Conservation (phyloP, 2,113 vertebrate species). For the Chiloscyllium plagiosum region DNA sequence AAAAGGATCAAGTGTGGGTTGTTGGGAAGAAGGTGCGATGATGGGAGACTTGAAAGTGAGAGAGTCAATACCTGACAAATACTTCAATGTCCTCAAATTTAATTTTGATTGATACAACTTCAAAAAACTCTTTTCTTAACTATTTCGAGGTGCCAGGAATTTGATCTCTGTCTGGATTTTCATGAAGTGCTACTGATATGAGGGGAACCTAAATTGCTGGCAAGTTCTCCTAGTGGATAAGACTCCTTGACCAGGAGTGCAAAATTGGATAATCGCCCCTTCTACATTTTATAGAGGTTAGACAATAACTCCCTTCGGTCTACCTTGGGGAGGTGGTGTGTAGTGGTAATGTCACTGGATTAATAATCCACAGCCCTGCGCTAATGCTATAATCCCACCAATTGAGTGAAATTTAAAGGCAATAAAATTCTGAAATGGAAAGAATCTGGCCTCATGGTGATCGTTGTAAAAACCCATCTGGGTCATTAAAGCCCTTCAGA, state of each 20-base stretch:
- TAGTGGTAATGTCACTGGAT: no score
- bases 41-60: neutral
- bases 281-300: neutral
- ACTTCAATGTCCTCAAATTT: neutral
- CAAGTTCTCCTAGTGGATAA: neutral
- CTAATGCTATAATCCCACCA: no score
- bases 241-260: neutral
- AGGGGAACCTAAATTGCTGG: neutral
- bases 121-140: neutral
- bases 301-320: neutral
- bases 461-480: no score
- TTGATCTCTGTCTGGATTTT: neutral
- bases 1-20: neutral
- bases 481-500: no score
- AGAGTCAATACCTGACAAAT: neutral
- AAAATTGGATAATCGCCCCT: neutral
- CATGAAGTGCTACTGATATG: neutral
- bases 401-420: no score
- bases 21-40: neutral
- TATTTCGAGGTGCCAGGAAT: neutral
- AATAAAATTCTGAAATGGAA: no score
- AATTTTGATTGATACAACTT: neutral
- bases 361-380: no score
- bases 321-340: no score
- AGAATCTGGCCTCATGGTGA: no score